These are phyloP conservation scores for Zelostemma sp. DNA, from an alignment of 1,140 invertebrate genomes.

Conservation along the genomic window DNA sequence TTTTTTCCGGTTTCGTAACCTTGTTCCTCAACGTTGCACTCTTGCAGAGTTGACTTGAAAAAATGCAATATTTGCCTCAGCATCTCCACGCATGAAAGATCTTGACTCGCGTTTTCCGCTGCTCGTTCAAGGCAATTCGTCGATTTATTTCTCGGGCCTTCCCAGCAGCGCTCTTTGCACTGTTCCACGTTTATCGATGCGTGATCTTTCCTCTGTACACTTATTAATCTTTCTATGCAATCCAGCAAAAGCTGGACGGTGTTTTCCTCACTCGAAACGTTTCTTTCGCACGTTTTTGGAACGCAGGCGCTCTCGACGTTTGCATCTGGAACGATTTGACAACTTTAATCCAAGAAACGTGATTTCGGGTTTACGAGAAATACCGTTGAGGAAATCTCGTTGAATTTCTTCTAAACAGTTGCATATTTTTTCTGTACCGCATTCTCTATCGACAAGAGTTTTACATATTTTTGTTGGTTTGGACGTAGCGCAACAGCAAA, in stretches of 20 bases:
- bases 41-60: not conserved
- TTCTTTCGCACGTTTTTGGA: slow-evolving; percentile 10
- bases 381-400: no score
- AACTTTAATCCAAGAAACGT: no score
- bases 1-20: not conserved
- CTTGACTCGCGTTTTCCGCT: not conserved
- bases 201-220: slow-evolving; percentile 29
- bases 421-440: no score
- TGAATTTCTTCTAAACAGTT: no score
- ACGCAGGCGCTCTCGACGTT: not conserved
- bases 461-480: no score
- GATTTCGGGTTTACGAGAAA: no score
- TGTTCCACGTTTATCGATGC: not conserved
- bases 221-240: slow-evolving; percentile 35
- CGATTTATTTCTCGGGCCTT: not conserved
- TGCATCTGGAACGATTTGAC: slow-evolving; percentile 7
- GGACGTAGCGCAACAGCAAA: no score
- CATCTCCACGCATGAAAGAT: not conserved
- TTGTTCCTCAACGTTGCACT: not conserved
- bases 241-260: slow-evolving; percentile 33
- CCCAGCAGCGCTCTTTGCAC: not conserved
- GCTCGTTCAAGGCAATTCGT: not conserved
- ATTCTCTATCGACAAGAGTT: no score
- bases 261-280: slow-evolving; percentile 17
- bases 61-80: not conserved